phyloP scores from a whole-genome alignment of 2,888 invertebrate species.

The Clitarchus hookeri region DNA sequence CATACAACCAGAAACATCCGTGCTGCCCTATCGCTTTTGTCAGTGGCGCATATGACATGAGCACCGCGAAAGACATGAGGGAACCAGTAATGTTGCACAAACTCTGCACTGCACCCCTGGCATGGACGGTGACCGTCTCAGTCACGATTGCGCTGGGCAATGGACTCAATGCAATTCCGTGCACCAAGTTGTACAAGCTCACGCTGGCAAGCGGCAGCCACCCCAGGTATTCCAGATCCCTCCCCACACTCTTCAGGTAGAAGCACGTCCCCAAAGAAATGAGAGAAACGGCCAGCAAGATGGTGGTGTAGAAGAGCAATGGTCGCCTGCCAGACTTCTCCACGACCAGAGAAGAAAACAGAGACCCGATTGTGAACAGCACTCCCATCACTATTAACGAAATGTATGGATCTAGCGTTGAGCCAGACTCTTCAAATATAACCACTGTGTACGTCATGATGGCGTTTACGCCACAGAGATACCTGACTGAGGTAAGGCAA shows the following conservation, averaged over 20 bases:
- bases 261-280: background rate
- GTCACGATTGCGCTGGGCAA: background rate
- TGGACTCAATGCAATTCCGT: background rate
- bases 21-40: background rate
- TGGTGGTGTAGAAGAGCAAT: no score
- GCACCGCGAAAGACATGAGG: background rate
- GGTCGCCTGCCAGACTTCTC: background rate
- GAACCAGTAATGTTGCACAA: background rate
- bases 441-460: background rate
- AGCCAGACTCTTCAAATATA: background rate
- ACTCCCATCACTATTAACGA: background rate
- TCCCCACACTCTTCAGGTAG: conserved; percentile 39
- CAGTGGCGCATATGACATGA: background rate
- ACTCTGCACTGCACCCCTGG: background rate
- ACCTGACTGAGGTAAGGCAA: background rate
- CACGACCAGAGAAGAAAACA: background rate
- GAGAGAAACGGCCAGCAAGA: no score
- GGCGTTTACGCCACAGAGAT: background rate
- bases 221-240: conserved; percentile 33
- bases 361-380: background rate
- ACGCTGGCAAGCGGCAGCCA: conserved; percentile 32
- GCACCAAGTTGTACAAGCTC: conserved; percentile 21
- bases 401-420: background rate
- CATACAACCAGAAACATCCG: background rate
- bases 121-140: background rate